Evolutionary conservation across 2,888 invertebrate species (phyloP), one percentile per base, ranked within the genome.

Genomic region (Eristalis tenax): DNA sequence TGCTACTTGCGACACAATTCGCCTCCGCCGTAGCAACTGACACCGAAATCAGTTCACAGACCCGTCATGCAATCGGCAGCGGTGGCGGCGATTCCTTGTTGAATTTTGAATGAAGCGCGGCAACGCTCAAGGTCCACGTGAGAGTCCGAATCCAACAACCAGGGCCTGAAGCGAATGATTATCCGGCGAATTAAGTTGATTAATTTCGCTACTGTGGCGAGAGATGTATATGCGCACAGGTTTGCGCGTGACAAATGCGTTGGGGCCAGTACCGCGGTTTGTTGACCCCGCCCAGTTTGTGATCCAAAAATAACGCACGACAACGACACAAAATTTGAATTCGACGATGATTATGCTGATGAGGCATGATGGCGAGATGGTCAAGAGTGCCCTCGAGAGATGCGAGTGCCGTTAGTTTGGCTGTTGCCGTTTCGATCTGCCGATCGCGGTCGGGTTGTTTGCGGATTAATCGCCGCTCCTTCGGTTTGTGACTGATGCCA

Each of bases 271-370:
- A 3, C 23, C 32, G 10, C 11, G 35, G 77, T 77, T 77, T 70
- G 26, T 70, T 77, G 63, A 77, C 63, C 77, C 56, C 56, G 35
- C 61, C 35, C 77, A 50, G 77, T 32, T 76, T 70, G 6, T 40
- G 43, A 43, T 61, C 61, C 43, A 68, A 43, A 68, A 68, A 40
- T 32, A 66, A 57, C 22, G 26, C 26, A 43, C 15, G 15, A 4
- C n/a, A 76, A 32, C 59, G 68, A 35, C 35, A 26, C n/a, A 35
- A 64, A 70, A 70, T 77, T 77, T 77, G 65, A 71, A 66, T 79
- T 66, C 23, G 64, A 26, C 43, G 43, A 57, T 70, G 56, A 56
- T 70, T 57, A 40, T 68, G 68, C n/a, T 68, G 68, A 59, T 68
- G 23, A 22, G 63, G 28, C 35, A 10, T 69, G 61, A 26, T 28